Evolutionary conservation across 2,888 invertebrate genomes (phyloP).

Genomic region (Zele albiditarsus): DNA sequence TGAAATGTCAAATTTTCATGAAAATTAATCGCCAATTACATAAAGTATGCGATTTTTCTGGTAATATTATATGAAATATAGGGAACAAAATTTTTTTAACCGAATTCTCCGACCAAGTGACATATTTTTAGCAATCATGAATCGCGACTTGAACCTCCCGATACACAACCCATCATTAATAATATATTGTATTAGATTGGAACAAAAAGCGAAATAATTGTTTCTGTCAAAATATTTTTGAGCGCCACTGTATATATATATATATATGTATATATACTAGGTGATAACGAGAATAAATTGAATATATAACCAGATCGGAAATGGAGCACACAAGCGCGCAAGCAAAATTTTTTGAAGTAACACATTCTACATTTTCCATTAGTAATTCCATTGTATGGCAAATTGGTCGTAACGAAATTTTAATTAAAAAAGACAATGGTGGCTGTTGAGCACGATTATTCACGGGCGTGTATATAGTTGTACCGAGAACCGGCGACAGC

Average conservation of each 20-base stretch:
- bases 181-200: no score
- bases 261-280: background rate
- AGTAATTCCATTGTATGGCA: conserved; percentile 50
- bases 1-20: no score
- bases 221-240: no score
- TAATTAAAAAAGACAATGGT: conserved; percentile 60
- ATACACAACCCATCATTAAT: no score
- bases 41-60: no score
- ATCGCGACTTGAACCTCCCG: no score
- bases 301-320: conserved; percentile 15
- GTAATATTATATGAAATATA: no score
- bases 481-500: conserved; percentile 28
- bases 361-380: conserved; percentile 45
- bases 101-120: no score
- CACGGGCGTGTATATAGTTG: conserved; percentile 49
- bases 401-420: conserved; percentile 58
- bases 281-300: conserved; percentile 8
- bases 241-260: background rate
- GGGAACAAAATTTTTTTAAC: no score
- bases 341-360: conserved; percentile 26
- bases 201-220: no score
- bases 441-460: conserved; percentile 55
- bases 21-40: no score
- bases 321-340: background rate
- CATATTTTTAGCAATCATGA: no score